Conservation (phyloP, 2,113 vertebrate species). For the Scomber japonicus region DNA sequence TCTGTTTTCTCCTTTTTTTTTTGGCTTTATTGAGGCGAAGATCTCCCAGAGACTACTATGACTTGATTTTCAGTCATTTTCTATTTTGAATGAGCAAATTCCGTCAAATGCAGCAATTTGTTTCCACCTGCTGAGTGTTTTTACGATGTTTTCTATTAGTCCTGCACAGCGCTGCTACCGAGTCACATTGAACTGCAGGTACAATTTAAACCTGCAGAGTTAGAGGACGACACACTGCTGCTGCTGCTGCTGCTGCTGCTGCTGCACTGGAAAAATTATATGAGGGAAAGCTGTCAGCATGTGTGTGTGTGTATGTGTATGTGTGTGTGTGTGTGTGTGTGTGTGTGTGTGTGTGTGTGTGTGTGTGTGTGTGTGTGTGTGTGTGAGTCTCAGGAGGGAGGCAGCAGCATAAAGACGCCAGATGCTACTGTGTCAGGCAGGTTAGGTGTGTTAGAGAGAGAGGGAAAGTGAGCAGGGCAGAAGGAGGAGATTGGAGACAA, state of each 20-base stretch:
- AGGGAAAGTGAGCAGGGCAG: slow-evolving; percentile 49
- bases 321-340: slow-evolving; percentile 33
- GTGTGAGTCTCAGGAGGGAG: slow-evolving; percentile 59
- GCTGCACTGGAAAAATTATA: slow-evolving; percentile 34
- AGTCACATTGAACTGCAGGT: slow-evolving; percentile 30
- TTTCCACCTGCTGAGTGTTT: too few species aligned
- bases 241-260: slow-evolving; percentile 51
- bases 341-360: slow-evolving; percentile 36
- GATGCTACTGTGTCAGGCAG: slow-evolving; percentile 69
- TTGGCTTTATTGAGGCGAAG: too few species aligned
- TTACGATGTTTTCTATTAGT: too few species aligned
- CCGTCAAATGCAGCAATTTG: too few species aligned
- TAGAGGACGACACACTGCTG: slow-evolving; percentile 41
- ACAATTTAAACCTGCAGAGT: slow-evolving; percentile 25
- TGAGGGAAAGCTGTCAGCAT: slow-evolving; percentile 31
- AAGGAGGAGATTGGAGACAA: slow-evolving; percentile 27
- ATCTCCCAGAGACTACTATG: too few species aligned
- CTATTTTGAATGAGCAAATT: too few species aligned
- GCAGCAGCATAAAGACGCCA: slow-evolving; percentile 68
- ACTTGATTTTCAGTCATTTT: too few species aligned
- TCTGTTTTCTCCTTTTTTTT: too few species aligned
- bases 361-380: slow-evolving; percentile 34
- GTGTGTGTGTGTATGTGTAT: slow-evolving; percentile 33
- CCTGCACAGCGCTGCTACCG: too few species aligned
- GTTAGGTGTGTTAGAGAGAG: slow-evolving; percentile 42